Percentiles rank a stretch among this genome's conserved stretches.
These are phyloP conservation scores for Hypercompe scribonia DNA, from an alignment of 2,888 invertebrate species.

Conservation along the genomic window DNA sequence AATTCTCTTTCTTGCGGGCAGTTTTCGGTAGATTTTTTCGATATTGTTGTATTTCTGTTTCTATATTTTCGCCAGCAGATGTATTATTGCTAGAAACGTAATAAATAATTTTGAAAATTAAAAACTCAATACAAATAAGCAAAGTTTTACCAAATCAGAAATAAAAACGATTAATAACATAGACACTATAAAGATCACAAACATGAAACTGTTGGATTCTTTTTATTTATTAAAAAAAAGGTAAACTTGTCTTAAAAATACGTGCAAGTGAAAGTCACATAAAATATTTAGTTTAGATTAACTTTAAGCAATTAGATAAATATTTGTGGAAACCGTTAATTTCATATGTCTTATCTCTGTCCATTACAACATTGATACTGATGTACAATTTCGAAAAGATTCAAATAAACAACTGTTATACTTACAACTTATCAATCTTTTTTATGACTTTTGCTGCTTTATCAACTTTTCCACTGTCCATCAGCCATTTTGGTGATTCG, in stretches of 20 bases:
- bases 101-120: background rate
- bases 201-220: too few relatives aligned
- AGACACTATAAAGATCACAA: too few relatives aligned
- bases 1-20: slow-evolving; percentile 53
- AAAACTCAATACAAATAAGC: background rate
- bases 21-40: slow-evolving; percentile 34
- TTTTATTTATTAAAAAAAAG: too few relatives aligned
- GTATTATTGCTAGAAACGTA: slow-evolving; percentile 58
- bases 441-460: slow-evolving; percentile 65
- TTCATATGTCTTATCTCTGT: background rate
- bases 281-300: too few relatives aligned
- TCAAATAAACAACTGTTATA: slow-evolving; percentile 29
- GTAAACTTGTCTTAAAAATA: too few relatives aligned
- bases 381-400: background rate
- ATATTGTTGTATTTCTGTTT: slow-evolving; percentile 64
- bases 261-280: too few relatives aligned
- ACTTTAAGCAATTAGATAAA: too few relatives aligned
- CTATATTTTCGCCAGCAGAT: slow-evolving; percentile 56
- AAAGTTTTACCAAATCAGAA: too few relatives aligned
- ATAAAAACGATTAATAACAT: too few relatives aligned
- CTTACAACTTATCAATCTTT: slow-evolving; percentile 69
- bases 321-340: too few relatives aligned
- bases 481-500: slow-evolving; percentile 78
- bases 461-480: slow-evolving; percentile 65
- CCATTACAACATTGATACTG: background rate